Percentiles rank a stretch among this genome's conserved stretches.
Conservation (phyloP, 2,797 vertebrate species). For the Fringilla coelebs region DNA sequence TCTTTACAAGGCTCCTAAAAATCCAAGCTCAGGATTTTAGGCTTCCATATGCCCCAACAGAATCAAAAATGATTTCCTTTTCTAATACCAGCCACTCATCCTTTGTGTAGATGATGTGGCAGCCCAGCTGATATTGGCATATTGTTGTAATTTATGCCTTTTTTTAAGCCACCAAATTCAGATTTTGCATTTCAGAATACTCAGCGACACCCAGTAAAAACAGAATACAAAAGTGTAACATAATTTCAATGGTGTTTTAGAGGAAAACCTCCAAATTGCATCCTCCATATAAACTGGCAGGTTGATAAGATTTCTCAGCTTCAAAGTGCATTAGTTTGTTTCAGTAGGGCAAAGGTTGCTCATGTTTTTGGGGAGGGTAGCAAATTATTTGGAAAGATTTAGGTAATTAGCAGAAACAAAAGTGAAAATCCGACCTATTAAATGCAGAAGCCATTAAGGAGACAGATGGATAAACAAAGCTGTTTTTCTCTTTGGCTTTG, state of each 20-base stretch:
- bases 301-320: neutral
- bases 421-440: slow-evolving; percentile 44
- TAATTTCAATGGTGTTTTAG: neutral
- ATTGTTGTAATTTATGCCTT: neutral
- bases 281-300: neutral
- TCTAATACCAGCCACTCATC: neutral
- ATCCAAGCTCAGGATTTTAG: neutral
- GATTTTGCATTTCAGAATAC: neutral
- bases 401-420: slow-evolving; percentile 51
- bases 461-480: slow-evolving; percentile 54
- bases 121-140: neutral
- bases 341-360: neutral
- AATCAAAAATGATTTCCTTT: neutral
- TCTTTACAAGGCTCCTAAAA: neutral
- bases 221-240: neutral
- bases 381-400: slow-evolving; percentile 47
- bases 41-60: neutral
- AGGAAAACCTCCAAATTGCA: neutral
- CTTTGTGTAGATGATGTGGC: neutral
- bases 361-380: neutral
- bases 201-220: neutral
- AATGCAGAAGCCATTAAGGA: slow-evolving; percentile 11
- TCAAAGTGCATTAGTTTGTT: neutral
- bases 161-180: neutral
- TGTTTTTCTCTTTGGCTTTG: slow-evolving; percentile 16